Percentiles rank a stretch among this genome's conserved stretches.
Conservation (phyloP, 2,113 vertebrate genomes). For the Sitta europaea region DNA sequence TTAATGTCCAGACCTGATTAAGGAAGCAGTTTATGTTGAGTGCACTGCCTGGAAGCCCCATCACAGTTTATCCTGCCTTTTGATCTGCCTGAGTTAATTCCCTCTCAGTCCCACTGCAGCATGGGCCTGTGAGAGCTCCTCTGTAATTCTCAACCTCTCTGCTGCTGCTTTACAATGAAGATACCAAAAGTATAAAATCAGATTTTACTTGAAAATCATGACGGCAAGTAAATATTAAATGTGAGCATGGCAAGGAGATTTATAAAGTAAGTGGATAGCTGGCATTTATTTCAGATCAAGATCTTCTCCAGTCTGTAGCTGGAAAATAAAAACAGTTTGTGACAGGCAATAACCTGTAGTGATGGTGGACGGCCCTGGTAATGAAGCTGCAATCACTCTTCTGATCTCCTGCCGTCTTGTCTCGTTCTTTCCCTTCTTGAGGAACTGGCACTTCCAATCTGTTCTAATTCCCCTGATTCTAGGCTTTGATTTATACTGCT, state of each 20-base stretch:
- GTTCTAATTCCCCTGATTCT: constrained; percentile 15
- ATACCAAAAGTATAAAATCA: neutral
- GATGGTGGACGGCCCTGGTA: neutral
- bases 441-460: constrained; percentile 43
- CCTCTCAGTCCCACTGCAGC: neutral
- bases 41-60: neutral
- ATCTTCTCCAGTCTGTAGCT: neutral
- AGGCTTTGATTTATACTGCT: constrained; percentile 29
- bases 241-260: neutral
- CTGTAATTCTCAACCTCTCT: neutral
- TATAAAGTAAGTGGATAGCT: neutral
- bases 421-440: constrained; percentile 1
- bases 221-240: neutral
- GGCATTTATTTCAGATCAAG: constrained; percentile 26
- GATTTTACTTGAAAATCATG: neutral
- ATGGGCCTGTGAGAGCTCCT: neutral
- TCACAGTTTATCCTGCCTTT: neutral
- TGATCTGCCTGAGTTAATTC: neutral
- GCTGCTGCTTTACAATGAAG: neutral
- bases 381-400: constrained; percentile 60
- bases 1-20: neutral
- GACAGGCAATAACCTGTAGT: constrained; percentile 54
- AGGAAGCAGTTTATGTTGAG: neutral
- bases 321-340: constrained; percentile 48
- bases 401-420: neutral